Percentiles rank a stretch among this genome's conserved stretches.
These are phyloP conservation scores for Phoebastria nigripes DNA, from an alignment of 2,797 vertebrate genomes.

Conservation along the genomic window DNA sequence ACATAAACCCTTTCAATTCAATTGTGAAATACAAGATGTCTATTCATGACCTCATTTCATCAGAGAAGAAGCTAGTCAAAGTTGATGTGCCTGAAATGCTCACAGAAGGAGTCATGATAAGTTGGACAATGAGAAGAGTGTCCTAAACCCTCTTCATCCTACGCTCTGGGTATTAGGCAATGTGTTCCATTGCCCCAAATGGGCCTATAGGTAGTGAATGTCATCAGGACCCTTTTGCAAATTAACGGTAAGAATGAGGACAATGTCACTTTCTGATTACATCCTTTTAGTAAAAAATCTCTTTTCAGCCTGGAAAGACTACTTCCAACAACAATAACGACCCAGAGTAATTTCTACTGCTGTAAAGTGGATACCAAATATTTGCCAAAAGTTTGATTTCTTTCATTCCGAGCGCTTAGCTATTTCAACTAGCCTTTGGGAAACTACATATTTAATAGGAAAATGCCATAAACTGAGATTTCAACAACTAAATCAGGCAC, in stretches of 20 bases:
- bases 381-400: constrained; percentile 50
- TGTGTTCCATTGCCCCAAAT: background rate
- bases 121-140: background rate
- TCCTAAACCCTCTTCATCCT: background rate
- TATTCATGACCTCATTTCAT: background rate
- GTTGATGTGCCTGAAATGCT: background rate
- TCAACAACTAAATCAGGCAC: constrained; percentile 3
- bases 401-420: background rate
- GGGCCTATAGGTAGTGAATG: background rate
- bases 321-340: background rate
- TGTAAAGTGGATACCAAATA: background rate
- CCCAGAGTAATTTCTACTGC: background rate
- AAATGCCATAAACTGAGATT: constrained; percentile 12
- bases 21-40: background rate
- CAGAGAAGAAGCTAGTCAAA: background rate
- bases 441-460: constrained; percentile 1
- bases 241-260: background rate
- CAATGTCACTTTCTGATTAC: background rate
- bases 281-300: background rate
- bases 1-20: background rate
- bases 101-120: background rate
- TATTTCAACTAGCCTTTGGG: background rate
- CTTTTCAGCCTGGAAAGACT: background rate
- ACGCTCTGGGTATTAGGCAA: background rate
- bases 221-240: background rate